phyloP scores from a whole-genome alignment of 2,888 invertebrate genomes.

The Diloba caeruleocephala region DNA sequence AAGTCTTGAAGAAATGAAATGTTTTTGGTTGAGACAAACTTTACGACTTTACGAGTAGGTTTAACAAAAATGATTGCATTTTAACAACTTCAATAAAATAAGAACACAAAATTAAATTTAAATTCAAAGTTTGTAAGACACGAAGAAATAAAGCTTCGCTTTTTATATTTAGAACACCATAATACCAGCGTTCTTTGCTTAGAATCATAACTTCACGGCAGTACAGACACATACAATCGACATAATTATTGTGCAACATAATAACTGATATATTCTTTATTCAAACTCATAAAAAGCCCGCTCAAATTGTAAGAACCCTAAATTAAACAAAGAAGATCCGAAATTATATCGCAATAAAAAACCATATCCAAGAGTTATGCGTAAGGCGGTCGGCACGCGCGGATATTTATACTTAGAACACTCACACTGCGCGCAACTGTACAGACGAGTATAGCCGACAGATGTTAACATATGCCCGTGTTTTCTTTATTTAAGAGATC shows the following conservation, averaged over 20 bases:
- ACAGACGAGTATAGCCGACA: conserved; percentile 72
- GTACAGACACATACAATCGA: not conserved
- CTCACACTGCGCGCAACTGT: conserved; percentile 63
- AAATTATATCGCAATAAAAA: conserved; percentile 3
- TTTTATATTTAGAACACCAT: not conserved
- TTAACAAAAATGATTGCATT: too few species aligned
- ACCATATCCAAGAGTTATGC: conserved; percentile 27
- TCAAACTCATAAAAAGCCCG: not conserved
- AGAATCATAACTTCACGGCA: not conserved
- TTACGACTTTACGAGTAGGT: too few species aligned
- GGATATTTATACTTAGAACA: conserved; percentile 54
- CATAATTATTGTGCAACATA: not conserved
- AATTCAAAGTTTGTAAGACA: too few species aligned
- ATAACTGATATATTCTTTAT: not conserved
- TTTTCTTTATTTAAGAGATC: conserved; percentile 89
- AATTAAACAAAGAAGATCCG: not conserved
- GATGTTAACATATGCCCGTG: conserved; percentile 88
- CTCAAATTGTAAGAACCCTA: not conserved
- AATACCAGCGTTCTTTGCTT: not conserved
- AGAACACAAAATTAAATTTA: not conserved
- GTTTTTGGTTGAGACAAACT: too few species aligned
- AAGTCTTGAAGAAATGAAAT: too few species aligned
- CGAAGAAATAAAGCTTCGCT: not conserved
- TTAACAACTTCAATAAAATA: conserved; percentile 2
- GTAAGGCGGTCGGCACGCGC: conserved; percentile 44